Conservation (phyloP, 2,797 vertebrate species). For the Tragopan temminckii region DNA sequence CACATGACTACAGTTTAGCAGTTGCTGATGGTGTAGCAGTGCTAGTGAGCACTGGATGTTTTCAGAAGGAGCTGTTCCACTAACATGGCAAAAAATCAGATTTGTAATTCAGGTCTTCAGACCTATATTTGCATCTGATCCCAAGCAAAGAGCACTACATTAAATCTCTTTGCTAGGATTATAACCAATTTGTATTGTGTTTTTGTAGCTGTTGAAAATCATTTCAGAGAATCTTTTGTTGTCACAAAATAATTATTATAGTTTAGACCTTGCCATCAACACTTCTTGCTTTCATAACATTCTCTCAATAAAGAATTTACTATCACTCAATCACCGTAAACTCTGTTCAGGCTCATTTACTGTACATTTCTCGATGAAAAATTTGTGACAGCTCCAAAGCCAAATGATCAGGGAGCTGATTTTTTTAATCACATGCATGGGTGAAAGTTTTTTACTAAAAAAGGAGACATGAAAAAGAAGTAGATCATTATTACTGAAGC, state of each 20-base stretch:
- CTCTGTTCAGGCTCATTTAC: not conserved
- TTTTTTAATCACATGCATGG: conserved; percentile 27
- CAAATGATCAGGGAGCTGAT: conserved; percentile 3
- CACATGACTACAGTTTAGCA: not conserved
- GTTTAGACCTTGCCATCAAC: not conserved
- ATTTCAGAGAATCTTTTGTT: conserved; percentile 11
- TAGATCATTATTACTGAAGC: conserved; percentile 30
- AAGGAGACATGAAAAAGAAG: conserved; percentile 16
- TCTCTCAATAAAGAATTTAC: conserved; percentile 11
- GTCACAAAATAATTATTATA: not conserved
- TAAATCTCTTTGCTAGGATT: not conserved
- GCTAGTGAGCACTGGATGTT: not conserved
- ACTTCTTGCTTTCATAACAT: not conserved
- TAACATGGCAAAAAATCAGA: not conserved
- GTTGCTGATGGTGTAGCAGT: not conserved
- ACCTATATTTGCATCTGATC: not conserved
- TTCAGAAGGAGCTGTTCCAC: not conserved
- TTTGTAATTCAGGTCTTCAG: not conserved
- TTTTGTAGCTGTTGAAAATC: not conserved
- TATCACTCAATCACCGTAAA: not conserved
- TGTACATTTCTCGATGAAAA: not conserved
- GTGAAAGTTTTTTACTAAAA: conserved; percentile 35
- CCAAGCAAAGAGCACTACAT: not conserved
- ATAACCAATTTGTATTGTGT: not conserved
- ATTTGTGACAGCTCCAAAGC: conserved; percentile 8